These are phyloP conservation scores for Harpagus bidentatus DNA, from an alignment of 2,113 vertebrate species.

Conservation along the genomic window DNA sequence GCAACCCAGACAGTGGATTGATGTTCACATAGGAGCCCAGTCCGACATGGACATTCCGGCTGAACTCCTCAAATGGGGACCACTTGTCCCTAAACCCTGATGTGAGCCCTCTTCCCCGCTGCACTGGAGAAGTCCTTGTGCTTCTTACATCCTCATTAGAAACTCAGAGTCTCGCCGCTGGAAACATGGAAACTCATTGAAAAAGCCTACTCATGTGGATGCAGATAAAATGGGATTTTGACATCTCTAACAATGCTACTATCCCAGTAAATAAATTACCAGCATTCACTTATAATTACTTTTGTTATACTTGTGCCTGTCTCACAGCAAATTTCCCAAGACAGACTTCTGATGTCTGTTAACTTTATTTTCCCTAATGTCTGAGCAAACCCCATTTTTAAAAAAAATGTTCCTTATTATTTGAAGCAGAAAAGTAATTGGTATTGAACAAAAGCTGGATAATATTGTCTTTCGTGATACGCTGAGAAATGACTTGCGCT, in stretches of 20 bases:
- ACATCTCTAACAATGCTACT: background rate
- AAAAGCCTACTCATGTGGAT: background rate
- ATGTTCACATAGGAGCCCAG: background rate
- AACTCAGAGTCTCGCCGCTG: background rate
- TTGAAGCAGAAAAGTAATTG: slow-evolving; percentile 29
- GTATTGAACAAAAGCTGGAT: slow-evolving; percentile 17
- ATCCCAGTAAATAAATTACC: slow-evolving; percentile 24
- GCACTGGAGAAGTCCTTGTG: background rate
- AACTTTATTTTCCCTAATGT: background rate
- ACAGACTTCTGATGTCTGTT: background rate
- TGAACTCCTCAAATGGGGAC: background rate
- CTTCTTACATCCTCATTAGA: background rate
- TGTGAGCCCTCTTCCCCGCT: background rate
- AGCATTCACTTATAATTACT: background rate
- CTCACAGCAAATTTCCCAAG: background rate
- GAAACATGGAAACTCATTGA: background rate
- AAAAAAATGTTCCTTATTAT: background rate
- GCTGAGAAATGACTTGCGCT: background rate
- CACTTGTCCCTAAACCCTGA: background rate
- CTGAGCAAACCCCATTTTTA: background rate
- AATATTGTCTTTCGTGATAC: background rate
- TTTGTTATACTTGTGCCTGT: background rate
- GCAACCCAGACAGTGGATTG: background rate
- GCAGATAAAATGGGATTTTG: background rate
- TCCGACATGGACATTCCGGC: background rate